Evolutionary conservation across 2,797 vertebrate genomes (phyloP), one percentile per base, ranked within the genome.

Genomic region (Muraenolepis orangiensis): DNA sequence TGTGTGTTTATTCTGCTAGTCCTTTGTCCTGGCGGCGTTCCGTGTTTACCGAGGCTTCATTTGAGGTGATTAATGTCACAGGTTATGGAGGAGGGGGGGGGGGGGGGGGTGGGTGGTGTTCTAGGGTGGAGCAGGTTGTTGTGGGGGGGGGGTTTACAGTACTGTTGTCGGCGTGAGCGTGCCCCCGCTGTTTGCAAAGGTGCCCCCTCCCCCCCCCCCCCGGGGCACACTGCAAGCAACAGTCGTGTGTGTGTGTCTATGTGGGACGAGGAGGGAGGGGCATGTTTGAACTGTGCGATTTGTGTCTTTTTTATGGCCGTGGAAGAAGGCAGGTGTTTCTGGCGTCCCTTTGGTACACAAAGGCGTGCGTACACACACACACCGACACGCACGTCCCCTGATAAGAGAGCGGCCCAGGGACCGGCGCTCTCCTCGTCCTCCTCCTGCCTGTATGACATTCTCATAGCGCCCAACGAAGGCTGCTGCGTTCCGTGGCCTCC

Each of bases 231-330:
- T 11, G 57, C 7, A 5, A 23, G n/a, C 11, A 23, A 23, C n/a
- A n/a, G n/a, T n/a, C n/a, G n/a, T n/a, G n/a, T n/a, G n/a, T n/a
- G n/a, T n/a, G n/a, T n/a, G n/a, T n/a, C n/a, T n/a, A n/a, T n/a
- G n/a, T n/a, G 79, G 40, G 72, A 90, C 81, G 94, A 71, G 77
- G 94, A 90, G 89, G 31, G 88, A 82, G 86, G 79, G 42, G 72
- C 90, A 82, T 98, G 89, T 97, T 96, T 97, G 95, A 95, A 93
- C 94, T 94, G 88, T 93, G 92, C 87, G 94, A 96, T 96, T 96
- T 94, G 85, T 78, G 76, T 91, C n/a, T n/a, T n/a, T n/a, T n/a
- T 92, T 88, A 91, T 89, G 84, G 87, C 72, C 67, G 40, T 81
- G 87, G 90, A 88, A 20, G 91, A 72, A 80, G 89, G 93, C 95